Evolutionary conservation across 2,888 invertebrate genomes (phyloP), one percentile per base, ranked within the genome.

Genomic region (Cheilosia urbana): DNA sequence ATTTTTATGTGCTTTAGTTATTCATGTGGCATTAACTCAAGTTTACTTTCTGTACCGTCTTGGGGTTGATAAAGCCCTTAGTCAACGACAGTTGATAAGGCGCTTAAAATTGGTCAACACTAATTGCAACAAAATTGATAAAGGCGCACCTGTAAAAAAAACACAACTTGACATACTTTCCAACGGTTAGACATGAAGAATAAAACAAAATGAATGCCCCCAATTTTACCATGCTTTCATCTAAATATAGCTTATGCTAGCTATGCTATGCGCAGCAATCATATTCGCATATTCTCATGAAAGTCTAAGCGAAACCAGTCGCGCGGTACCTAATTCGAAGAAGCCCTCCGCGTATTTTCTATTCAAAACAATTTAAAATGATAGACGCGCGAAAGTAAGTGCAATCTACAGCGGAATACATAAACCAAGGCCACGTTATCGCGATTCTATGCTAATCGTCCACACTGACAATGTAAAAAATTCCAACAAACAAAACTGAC

Each of bases 381-480:
- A 58, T 58, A 42, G 58, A 58, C 37, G 21, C 21, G 40, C 21
- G 7, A 15, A 40, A 58, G 15, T 11, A 49, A 51, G 7, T 24
- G n/a, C 19, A 51, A 73, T 62, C 62, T 55, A 63, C 55, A 63
- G 45, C 73, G 72, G 72, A 72, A 73, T 30, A 53, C 30, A 45
- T 4, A 17, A 15, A n/a, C 2, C 72, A 62, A 62, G 62, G 62
- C 49, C 71, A 4, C 40, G 51, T 72, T 53, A 72, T 62, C 62
- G 62, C 72, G 17, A 13, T 53, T 42, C 45, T 34, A 72, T 62
- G 53, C 72, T 62, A 53, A 62, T 72, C 34, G 47, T 19, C 7
- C 17, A 19, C 17, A 17, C 47, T 19, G 45, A n/a, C 45, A 17
- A 45, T 17, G 45, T 45, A 45, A 45, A 3, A 37, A 37, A 37